These are phyloP conservation scores for Vulpes vulpes DNA, from an alignment of 2,113 vertebrate genomes.

Conservation along the genomic window DNA sequence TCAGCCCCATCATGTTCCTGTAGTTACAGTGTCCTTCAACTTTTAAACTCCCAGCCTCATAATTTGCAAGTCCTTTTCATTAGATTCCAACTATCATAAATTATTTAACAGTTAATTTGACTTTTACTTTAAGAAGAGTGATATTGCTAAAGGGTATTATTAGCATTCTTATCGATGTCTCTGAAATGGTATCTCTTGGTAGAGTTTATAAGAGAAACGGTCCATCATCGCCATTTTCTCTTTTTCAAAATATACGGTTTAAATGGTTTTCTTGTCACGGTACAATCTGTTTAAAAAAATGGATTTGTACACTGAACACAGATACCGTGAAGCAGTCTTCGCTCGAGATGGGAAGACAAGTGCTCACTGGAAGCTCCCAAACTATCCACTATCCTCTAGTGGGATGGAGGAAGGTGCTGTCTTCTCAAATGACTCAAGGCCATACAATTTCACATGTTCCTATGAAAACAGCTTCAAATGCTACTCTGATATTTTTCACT, in stretches of 20 bases:
- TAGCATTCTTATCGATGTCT: neutral
- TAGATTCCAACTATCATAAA: constrained; percentile 46
- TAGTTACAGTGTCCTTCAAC: constrained; percentile 63
- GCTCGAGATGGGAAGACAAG: neutral
- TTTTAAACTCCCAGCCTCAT: constrained; percentile 51
- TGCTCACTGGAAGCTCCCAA: neutral
- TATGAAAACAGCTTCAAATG: neutral
- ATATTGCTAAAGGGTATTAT: neutral
- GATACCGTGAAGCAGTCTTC: neutral
- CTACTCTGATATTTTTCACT: neutral
- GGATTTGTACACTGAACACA: neutral
- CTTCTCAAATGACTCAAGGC: neutral
- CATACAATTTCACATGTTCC: neutral
- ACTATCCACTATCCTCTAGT: neutral
- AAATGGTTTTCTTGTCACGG: neutral
- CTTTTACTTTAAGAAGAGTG: constrained; percentile 51
- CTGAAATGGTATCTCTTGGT: neutral
- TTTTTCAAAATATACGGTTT: neutral
- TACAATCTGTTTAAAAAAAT: neutral
- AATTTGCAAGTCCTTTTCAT: constrained; percentile 52
- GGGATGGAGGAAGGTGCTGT: neutral
- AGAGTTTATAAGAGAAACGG: constrained; percentile 22
- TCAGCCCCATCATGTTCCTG: neutral
- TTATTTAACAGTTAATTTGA: constrained; percentile 58
- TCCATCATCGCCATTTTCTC: neutral